Percentiles rank a stretch among this genome's conserved stretches.
phyloP scores from a whole-genome alignment of 1,140 invertebrate genomes.

The Druon quercuslanigerum region DNA sequence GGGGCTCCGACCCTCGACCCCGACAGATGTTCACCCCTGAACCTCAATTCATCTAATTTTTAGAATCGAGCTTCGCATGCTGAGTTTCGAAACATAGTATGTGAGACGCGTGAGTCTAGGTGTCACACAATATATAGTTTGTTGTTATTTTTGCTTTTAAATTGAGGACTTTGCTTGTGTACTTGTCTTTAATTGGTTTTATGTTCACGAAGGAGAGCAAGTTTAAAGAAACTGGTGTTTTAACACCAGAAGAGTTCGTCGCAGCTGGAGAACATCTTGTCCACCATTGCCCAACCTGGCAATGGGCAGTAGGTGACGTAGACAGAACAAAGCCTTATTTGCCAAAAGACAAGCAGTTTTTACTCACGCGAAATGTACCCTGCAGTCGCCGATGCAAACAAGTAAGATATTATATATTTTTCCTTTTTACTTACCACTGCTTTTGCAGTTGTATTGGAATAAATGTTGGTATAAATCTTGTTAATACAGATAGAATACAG shows the following conservation, averaged over 20 bases:
- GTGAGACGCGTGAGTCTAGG: too few species aligned
- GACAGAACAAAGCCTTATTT: slow-evolving; percentile 90
- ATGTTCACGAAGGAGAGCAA: slow-evolving; percentile 89
- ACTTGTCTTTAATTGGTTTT: neutral
- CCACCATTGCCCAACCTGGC: slow-evolving; percentile 99
- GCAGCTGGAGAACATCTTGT: slow-evolving; percentile 98
- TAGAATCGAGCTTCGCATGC: too few species aligned
- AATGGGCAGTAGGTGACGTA: slow-evolving; percentile 96
- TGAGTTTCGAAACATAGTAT: too few species aligned
- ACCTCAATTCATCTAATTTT: too few species aligned
- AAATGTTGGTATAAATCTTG: slow-evolving; percentile 57
- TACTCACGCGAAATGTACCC: slow-evolving; percentile 97
- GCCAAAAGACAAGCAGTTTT: slow-evolving; percentile 97
- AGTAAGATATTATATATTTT: slow-evolving; percentile 70
- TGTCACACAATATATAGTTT: too few species aligned
- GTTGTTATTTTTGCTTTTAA: too few species aligned
- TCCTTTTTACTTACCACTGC: slow-evolving; percentile 33
- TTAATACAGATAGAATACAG: slow-evolving; percentile 89
- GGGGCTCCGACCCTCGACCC: too few species aligned
- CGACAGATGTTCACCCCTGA: too few species aligned
- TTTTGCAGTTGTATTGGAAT: slow-evolving; percentile 32
- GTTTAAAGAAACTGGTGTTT: slow-evolving; percentile 97
- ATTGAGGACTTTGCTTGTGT: neutral
- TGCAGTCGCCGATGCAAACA: slow-evolving; percentile 95
- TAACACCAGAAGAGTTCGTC: slow-evolving; percentile 98